Evolutionary conservation across 2,113 vertebrate genomes (phyloP), one percentile per base, ranked within the genome.

Genomic region (Anthoscopus minutus): DNA sequence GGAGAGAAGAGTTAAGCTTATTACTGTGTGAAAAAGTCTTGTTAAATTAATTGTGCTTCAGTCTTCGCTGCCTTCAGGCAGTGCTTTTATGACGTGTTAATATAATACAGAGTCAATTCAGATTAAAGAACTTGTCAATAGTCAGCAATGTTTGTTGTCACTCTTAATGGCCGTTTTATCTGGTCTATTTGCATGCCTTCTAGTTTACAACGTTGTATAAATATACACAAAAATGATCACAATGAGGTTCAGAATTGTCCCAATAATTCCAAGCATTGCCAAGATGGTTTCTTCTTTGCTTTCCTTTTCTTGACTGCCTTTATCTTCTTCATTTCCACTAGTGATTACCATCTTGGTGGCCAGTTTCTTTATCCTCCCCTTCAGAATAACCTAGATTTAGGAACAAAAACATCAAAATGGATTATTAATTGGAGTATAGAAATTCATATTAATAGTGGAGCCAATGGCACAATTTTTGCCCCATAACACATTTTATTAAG

Each of bases 191-290:
- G 28, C 30, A 81, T n/a, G 81, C 86, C 92, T 92, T 71, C 77
- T 53, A 89, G 13, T 77, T 98, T 97, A 99, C 96, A 99, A 95
- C 0, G 99, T 99, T 79, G 99, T 99, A 97, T 99, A 99, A 91
- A 99, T 99, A 96, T 99, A 99, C 77, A 99, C 99, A 91, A 99
- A 99, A 94, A 99, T 99, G 88, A 99, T 99, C 85, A 99, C 99
- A 11, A 99, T 97, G 51, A 99, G 97, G 96, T 99, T 99, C 82
- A 99, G 98, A 93, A 99, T 98, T 92, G 99, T 99, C 96, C 99
- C 99, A 25, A 99, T 98, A 85, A 99, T 99, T 53, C 99, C 99
- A 95, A 99, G 97, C 98, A 99, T 98, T 33, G 99, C 99, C 97
- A 99, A 94, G 93, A 99, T 98, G 47, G 98, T 98, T 97, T 99